phyloP scores from a whole-genome alignment of 2,113 vertebrate genomes.

The Tragelaphus imberbis region DNA sequence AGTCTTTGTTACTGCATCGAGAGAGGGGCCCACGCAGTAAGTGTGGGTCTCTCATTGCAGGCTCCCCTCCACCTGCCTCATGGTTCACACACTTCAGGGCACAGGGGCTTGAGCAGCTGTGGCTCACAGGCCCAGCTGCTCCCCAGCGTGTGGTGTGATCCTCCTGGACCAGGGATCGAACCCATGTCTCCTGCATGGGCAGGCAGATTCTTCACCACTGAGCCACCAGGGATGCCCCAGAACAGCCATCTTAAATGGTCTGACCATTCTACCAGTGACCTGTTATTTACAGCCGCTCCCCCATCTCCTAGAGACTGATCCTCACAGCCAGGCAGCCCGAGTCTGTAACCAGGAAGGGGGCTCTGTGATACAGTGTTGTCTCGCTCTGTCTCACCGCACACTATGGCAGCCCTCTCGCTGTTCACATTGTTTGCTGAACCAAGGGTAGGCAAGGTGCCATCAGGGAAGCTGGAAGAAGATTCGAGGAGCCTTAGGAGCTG shows the following conservation, averaged over 20 bases:
- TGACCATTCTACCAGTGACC: background rate
- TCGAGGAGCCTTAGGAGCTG: background rate
- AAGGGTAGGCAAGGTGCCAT: background rate
- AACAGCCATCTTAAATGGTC: background rate
- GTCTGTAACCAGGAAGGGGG: background rate
- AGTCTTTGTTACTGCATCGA: background rate
- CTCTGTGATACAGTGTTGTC: background rate
- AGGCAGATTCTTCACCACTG: background rate
- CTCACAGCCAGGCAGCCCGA: background rate
- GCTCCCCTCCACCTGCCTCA: accelerated
- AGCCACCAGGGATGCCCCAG: background rate
- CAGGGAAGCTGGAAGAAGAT: background rate
- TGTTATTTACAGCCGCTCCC: background rate
- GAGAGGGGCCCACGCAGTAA: too few relatives aligned
- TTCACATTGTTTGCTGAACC: background rate
- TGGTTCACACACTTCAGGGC: background rate
- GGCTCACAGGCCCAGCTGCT: background rate
- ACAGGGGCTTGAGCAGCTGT: background rate
- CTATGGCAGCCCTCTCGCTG: background rate
- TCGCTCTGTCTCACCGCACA: background rate
- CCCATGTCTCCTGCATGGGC: background rate
- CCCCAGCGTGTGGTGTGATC: background rate
- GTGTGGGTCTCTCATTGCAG: background rate
- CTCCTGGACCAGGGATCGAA: background rate
- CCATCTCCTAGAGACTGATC: background rate